Evolutionary conservation across 1,140 invertebrate species (phyloP), one percentile per base, ranked within the genome.

Genomic region (Batillaria attramentaria): DNA sequence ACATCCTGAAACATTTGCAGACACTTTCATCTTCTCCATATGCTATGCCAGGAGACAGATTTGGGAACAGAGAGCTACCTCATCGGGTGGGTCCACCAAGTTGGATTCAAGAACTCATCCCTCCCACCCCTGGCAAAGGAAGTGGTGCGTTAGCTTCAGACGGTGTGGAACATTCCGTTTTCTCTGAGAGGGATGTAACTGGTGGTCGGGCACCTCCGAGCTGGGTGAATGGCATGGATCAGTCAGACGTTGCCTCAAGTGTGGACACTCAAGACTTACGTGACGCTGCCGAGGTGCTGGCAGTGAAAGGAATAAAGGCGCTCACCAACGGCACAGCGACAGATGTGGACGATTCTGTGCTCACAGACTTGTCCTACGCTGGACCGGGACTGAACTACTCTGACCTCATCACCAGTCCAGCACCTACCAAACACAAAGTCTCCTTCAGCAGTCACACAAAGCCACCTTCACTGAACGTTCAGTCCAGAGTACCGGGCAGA

Each of bases 191-290:
- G n/a, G 54, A 39, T n/a, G 39, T n/a, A 10, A 31, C 54, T 28
- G 54, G 57, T 6, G 54, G 54, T 20, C 73, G 57, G 28, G 31
- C 33, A 24, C 70, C 82, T 75, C 86, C 86, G 1, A 85, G 86
- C 79, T 87, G 86, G 86, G 80, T 87, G 20, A 73, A 83, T 54
- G 84, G 80, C 24, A 50, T 85, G 41, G 81, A 80, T 41, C 66
- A 76, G 31, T 86, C 84, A 35, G 84, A 85, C 72, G 68, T 81
- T n/a, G 50, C 80, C 31, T 72, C 39, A 24, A 78, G 73, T 28
- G 57, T 62, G 57, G 57, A 35, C 73, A 75, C 35, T 24, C 73
- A 60, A 4, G 73, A 75, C 1, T 10, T 75, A 6, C 54, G 39
- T 8, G n/a, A 60, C n/a, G 39, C 54, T 28, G 37, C 37, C 2